Conservation (phyloP, 2,113 vertebrate species). For the Alectura lathami region DNA sequence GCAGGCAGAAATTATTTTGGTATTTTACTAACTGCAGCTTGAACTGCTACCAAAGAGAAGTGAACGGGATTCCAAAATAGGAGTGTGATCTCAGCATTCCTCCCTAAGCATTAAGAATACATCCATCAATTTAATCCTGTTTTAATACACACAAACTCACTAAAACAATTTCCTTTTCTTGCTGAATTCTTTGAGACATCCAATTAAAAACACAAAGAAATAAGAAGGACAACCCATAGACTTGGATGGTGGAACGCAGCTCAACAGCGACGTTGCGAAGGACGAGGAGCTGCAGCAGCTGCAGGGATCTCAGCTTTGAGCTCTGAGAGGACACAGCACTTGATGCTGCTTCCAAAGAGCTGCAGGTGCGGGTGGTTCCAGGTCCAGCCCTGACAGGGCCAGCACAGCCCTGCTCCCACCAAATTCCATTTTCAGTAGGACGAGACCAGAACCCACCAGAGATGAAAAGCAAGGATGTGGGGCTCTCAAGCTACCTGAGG, state of each 20-base stretch:
- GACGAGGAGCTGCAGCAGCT: not conserved
- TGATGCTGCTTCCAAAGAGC: not conserved
- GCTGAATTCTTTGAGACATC: not conserved
- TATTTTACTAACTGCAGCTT: not conserved
- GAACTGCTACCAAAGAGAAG: not conserved
- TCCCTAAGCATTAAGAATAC: not conserved
- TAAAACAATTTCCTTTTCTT: not conserved
- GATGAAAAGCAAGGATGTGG: accelerated
- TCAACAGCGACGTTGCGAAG: not conserved
- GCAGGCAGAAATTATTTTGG: not conserved
- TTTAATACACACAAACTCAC: not conserved
- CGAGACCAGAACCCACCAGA: not conserved
- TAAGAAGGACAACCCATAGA: not conserved
- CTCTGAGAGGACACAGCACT: not conserved
- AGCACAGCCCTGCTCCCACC: not conserved
- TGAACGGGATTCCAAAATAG: not conserved
- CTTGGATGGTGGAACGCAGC: not conserved
- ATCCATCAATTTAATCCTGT: not conserved
- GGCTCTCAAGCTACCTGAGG: not conserved
- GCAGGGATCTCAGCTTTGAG: not conserved
- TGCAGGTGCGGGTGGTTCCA: not conserved
- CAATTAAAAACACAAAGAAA: not conserved
- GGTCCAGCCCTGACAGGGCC: not conserved
- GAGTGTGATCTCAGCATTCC: not conserved
- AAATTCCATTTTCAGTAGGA: not conserved